phyloP scores from a whole-genome alignment of 2,113 vertebrate genomes.

The Kryptolebias marmoratus region DNA sequence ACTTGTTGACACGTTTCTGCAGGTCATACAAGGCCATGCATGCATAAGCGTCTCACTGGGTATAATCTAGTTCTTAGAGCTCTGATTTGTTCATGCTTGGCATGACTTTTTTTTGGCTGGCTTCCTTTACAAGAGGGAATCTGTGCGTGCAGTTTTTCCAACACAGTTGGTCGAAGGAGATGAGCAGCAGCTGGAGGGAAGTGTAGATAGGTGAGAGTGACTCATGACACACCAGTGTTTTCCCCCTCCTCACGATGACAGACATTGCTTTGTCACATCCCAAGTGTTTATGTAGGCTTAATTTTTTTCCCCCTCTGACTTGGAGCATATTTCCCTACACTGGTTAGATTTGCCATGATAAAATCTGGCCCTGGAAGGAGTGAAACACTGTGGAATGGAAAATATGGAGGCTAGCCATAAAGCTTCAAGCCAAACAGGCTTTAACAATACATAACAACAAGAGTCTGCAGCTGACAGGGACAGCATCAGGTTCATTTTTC shows the following conservation, averaged over 20 bases:
- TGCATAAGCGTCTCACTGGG: constrained; percentile 14
- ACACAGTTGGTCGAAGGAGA: constrained; percentile 13
- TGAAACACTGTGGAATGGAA: constrained; percentile 47
- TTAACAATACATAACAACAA: constrained; percentile 31
- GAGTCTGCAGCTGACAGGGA: constrained; percentile 5
- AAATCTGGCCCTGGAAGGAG: constrained; percentile 29
- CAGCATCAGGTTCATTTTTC: constrained; percentile 13
- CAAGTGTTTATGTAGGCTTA: constrained; percentile 6
- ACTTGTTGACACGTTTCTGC: neutral
- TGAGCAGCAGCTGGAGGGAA: constrained; percentile 30
- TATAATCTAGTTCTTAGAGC: constrained; percentile 31
- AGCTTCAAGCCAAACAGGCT: constrained; percentile 35
- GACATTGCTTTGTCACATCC: constrained; percentile 28
- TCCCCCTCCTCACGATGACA: constrained; percentile 23
- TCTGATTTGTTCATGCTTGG: constrained; percentile 49
- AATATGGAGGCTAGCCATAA: constrained; percentile 36
- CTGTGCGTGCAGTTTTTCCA: constrained; percentile 38
- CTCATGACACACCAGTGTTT: constrained; percentile 29
- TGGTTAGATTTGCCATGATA: constrained; percentile 23
- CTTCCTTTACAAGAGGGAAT: constrained; percentile 34
- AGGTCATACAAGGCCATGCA: constrained; percentile 22
- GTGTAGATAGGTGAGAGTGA: constrained; percentile 57
- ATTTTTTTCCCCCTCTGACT: neutral
- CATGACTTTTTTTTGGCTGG: constrained; percentile 24
- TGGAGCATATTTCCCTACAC: constrained; percentile 1